These are phyloP conservation scores for Micrastur ruficollis DNA, from an alignment of 2,797 vertebrate species.

Conservation along the genomic window DNA sequence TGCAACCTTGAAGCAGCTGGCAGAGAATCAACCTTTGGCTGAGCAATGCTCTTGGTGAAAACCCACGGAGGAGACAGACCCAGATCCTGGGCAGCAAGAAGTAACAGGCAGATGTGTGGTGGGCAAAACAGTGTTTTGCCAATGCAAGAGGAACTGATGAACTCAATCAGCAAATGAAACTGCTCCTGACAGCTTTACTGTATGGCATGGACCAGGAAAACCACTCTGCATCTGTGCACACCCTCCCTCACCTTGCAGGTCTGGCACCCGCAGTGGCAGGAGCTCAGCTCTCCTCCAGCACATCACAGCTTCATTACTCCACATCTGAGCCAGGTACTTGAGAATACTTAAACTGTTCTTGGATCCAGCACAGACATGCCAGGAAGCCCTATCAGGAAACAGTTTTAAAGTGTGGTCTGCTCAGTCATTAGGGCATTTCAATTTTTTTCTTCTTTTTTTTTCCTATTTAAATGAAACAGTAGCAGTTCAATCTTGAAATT, in stretches of 20 bases:
- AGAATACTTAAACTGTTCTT: not conserved
- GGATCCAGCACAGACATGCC: not conserved
- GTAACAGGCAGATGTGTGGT: not conserved
- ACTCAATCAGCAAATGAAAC: not conserved
- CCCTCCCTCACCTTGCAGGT: not conserved
- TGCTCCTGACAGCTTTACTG: not conserved
- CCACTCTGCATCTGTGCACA: no score
- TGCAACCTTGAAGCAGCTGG: not conserved
- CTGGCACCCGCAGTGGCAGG: accelerated
- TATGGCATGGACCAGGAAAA: not conserved
- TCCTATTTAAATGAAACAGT: not conserved
- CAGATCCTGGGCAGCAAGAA: not conserved
- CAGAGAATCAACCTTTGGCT: not conserved
- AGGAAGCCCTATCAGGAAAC: not conserved
- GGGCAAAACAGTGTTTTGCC: not conserved
- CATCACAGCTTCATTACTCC: not conserved
- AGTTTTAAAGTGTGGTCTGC: not conserved
- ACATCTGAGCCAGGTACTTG: not conserved
- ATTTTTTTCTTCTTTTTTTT: not conserved
- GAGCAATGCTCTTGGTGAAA: not conserved
- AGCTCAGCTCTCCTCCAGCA: not conserved
- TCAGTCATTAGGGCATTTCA: not conserved
- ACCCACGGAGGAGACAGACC: not conserved
- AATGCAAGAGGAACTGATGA: not conserved
- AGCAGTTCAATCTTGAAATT: not conserved